phyloP scores from a whole-genome alignment of 2,797 vertebrate species.

The Xiphophorus birchmanni region DNA sequence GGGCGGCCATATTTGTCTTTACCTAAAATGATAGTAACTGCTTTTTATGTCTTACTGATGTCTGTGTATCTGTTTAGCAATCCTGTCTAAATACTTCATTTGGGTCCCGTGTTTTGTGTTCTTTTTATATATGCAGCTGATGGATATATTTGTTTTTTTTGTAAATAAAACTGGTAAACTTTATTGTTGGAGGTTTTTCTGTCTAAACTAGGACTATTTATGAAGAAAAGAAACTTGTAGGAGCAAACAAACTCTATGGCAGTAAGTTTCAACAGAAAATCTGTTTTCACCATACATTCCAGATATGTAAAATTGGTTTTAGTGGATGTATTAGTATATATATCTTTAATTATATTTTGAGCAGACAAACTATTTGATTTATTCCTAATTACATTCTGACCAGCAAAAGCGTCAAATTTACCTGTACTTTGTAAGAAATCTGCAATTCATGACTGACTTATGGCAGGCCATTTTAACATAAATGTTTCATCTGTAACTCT shows the following conservation, averaged over 20 bases:
- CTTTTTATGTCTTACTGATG: neutral
- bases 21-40: neutral
- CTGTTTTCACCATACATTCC: no score
- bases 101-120: neutral
- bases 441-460: no score
- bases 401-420: no score
- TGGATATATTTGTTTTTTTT: slow-evolving; percentile 29
- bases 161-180: slow-evolving; percentile 57
- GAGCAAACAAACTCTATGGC: neutral
- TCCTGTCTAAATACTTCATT: slow-evolving; percentile 17
- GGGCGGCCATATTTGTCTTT: neutral
- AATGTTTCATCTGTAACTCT: no score
- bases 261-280: no score
- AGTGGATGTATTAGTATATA: no score
- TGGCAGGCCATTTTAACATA: no score
- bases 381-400: no score
- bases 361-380: no score
- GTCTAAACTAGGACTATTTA: neutral
- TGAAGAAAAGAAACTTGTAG: neutral
- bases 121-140: slow-evolving; percentile 18
- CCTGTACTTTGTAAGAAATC: no score
- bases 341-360: no score
- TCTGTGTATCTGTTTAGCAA: slow-evolving; percentile 8
- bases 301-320: no score
- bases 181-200: neutral